Conservation (phyloP, 37 sponge, comb jelly and placozoan genomes). For the Crambe crambe region DNA sequence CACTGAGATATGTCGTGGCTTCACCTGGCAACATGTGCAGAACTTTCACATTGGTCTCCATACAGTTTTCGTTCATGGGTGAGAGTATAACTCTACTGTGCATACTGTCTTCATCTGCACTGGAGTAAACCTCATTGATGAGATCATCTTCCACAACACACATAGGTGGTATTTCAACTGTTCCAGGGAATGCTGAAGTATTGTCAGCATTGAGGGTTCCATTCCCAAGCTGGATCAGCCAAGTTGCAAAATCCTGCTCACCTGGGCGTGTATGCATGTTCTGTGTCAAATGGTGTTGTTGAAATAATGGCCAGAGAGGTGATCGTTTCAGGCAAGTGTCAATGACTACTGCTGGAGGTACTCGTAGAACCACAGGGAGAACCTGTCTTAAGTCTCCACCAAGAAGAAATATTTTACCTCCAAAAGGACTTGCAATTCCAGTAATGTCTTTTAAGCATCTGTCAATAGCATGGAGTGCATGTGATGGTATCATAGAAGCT, state of each 20-base stretch:
- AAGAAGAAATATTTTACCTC: neutral
- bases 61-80: too few species aligned
- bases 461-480: neutral
- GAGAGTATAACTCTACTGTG: too few species aligned
- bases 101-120: too few species aligned
- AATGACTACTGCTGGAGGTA: neutral
- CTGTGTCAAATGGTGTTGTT: neutral
- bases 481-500: neutral
- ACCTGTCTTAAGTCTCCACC: neutral
- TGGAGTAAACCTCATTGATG: too few species aligned
- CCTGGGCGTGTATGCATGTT: neutral
- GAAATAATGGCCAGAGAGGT: neutral
- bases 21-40: too few species aligned
- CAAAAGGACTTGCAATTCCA: neutral
- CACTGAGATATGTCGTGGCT: too few species aligned
- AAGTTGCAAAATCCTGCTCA: neutral
- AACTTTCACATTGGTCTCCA: too few species aligned
- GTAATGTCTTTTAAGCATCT: neutral
- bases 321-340: conserved; percentile 8
- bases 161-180: too few species aligned
- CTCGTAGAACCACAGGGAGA: neutral
- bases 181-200: too few species aligned
- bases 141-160: too few species aligned
- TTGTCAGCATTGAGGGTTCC: too few species aligned
- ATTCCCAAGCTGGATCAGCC: neutral